A percentile compares a stretch with the other conserved stretches of the same genome.
These are phyloP conservation scores for Hetaerina americana DNA, from an alignment of 1,140 invertebrate species.

Conservation along the genomic window DNA sequence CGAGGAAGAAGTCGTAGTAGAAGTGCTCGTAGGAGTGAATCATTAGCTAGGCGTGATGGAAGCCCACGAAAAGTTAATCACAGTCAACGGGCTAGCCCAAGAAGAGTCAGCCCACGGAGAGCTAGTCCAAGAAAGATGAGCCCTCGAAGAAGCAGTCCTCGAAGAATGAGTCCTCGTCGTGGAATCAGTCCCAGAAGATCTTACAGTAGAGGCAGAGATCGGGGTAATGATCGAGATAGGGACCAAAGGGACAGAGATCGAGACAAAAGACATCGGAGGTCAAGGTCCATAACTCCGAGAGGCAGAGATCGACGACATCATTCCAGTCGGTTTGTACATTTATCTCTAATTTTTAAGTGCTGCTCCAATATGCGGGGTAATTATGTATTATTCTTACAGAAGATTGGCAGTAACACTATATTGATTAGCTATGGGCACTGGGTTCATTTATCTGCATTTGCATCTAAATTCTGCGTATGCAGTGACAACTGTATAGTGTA, in stretches of 20 bases:
- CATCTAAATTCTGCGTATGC: too few species aligned
- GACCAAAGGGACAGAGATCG: constrained; percentile 18
- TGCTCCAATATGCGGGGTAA: too few species aligned
- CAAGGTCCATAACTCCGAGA: constrained; percentile 26
- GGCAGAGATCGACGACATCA: constrained; percentile 28
- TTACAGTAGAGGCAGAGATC: constrained; percentile 19
- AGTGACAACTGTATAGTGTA: too few species aligned
- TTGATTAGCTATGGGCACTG: too few species aligned
- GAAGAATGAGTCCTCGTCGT: constrained; percentile 13
- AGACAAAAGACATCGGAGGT: constrained; percentile 17
- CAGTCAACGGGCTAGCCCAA: background rate
- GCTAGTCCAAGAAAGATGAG: background rate
- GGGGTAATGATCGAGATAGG: constrained; percentile 24
- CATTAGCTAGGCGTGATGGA: background rate
- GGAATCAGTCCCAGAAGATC: constrained; percentile 26
- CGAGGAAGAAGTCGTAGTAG: background rate
- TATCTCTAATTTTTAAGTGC: too few species aligned
- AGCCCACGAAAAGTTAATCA: background rate
- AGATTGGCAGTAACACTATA: too few species aligned
- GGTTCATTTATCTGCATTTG: too few species aligned
- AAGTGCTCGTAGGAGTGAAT: background rate
- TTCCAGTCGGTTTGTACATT: constrained; percentile 9
- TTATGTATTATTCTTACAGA: too few species aligned
- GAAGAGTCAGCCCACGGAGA: background rate
- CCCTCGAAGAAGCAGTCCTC: background rate